Conservation (phyloP, 2,113 vertebrate genomes). For the Nannobrachium achirus region DNA sequence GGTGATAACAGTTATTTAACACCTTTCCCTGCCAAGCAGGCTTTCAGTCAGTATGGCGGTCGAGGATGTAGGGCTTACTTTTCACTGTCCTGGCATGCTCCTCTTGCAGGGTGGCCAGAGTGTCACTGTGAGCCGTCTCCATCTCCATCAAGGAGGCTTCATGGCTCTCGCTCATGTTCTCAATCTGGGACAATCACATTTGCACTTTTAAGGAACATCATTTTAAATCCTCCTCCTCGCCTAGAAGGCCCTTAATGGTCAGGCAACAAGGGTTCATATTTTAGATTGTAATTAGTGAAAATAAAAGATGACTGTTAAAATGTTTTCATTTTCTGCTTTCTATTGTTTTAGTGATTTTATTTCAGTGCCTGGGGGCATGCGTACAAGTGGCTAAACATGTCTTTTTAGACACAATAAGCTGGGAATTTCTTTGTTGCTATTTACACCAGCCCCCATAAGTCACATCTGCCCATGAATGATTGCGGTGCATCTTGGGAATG, state of each 20-base stretch:
- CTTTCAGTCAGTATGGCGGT: not conserved
- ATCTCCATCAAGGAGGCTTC: constrained; percentile 82
- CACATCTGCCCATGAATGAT: too few species aligned
- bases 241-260: not conserved
- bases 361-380: too few species aligned
- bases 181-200: constrained; percentile 79
- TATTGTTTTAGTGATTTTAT: too few species aligned
- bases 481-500: too few species aligned
- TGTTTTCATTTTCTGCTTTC: too few species aligned
- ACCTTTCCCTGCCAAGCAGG: not conserved
- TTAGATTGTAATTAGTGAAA: too few species aligned
- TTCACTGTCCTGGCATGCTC: constrained; percentile 87
- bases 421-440: too few species aligned
- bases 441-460: too few species aligned
- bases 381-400: too few species aligned
- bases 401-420: too few species aligned
- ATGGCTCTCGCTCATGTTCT: constrained; percentile 86
- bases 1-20: not conserved
- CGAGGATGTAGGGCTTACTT: constrained; percentile 75
- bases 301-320: too few species aligned
- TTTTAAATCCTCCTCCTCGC: not conserved
- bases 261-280: too few species aligned
- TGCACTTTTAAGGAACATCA: not conserved
- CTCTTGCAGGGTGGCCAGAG: constrained; percentile 85
- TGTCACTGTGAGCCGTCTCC: constrained; percentile 83